Evolutionary conservation across 2,113 vertebrate species (phyloP).

Genomic region (Bos taurus): DNA sequence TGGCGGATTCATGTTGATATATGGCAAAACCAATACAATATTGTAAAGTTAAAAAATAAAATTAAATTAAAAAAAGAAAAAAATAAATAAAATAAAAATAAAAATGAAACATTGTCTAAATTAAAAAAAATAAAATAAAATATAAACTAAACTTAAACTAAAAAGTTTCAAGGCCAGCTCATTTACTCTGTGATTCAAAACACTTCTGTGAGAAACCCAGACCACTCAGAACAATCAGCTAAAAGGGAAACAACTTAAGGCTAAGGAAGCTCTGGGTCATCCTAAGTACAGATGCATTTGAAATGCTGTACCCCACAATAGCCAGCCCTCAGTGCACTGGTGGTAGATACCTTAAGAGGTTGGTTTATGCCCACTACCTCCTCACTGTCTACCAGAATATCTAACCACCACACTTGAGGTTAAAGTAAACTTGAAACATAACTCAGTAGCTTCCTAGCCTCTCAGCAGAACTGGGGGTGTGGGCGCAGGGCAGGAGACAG

Average conservation of each 20-base stretch:
- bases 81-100: no score
- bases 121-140: background rate
- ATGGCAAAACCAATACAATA: no score
- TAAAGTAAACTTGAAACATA: conserved; percentile 14
- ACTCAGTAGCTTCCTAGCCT: background rate
- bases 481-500: background rate
- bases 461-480: background rate
- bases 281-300: background rate
- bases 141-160: background rate
- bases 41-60: no score
- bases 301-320: background rate
- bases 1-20: no score
- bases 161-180: background rate
- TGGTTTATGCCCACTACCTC: background rate
- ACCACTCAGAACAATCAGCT: background rate
- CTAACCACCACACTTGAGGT: background rate
- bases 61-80: no score
- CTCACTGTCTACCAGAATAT: conserved; percentile 16
- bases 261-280: background rate
- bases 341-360: background rate
- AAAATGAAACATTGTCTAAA: no score
- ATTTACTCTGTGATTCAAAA: background rate
- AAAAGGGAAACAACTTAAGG: background rate
- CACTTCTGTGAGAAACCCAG: conserved; percentile 6
- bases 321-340: background rate